Evolutionary conservation across 2,113 vertebrate species (phyloP).

Genomic region (Orycteropus afer): DNA sequence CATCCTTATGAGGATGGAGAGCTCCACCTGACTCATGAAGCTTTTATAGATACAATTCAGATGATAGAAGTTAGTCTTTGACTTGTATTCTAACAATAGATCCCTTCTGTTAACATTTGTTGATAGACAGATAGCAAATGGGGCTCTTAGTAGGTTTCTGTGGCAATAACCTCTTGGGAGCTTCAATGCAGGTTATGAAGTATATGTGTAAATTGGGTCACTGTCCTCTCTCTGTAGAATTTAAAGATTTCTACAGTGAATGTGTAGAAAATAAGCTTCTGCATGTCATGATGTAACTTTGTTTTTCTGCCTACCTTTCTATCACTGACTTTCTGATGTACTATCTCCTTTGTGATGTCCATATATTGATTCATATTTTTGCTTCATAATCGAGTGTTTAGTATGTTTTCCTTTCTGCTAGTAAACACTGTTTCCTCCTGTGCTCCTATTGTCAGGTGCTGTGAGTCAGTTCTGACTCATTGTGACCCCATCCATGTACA

Average conservation of each 20-base stretch:
- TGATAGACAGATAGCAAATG: conserved; percentile 47
- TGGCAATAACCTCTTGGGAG: conserved; percentile 2
- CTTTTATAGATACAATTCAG: conserved; percentile 13
- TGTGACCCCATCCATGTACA: too few species aligned
- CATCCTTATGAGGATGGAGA: neutral
- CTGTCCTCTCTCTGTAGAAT: conserved; percentile 32
- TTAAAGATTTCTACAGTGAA: conserved; percentile 20
- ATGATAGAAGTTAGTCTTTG: conserved; percentile 14
- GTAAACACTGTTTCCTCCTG: conserved; percentile 21
- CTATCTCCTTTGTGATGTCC: conserved; percentile 6
- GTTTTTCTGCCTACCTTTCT: conserved; percentile 18
- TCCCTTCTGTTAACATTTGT: conserved; percentile 15
- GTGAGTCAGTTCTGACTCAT: too few species aligned
- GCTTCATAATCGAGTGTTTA: conserved; percentile 51
- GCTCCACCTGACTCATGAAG: neutral
- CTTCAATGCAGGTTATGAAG: conserved; percentile 25
- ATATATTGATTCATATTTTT: conserved; percentile 38
- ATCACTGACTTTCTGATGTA: neutral
- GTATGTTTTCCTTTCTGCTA: conserved; percentile 47
- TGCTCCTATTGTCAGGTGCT: neutral
- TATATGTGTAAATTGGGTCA: conserved; percentile 50
- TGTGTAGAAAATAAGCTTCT: conserved; percentile 32
- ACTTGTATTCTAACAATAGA: neutral
- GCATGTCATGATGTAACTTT: neutral
- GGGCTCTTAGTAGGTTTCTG: conserved; percentile 21